Conservation (phyloP, 2,888 invertebrate species). For the Phrixothrix hirtus region DNA sequence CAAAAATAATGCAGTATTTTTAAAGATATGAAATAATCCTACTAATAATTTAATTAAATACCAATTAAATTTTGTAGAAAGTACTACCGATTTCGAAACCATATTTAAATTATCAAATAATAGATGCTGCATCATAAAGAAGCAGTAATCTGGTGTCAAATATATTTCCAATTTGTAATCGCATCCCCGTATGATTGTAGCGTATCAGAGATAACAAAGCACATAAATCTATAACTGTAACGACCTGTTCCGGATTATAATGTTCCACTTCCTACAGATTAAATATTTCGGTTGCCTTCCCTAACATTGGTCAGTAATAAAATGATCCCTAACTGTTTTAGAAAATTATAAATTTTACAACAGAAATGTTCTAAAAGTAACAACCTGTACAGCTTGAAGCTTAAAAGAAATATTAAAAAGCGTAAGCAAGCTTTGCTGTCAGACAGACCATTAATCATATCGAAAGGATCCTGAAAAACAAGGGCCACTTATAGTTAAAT, state of each 20-base stretch:
- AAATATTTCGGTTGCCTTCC: constrained; percentile 44
- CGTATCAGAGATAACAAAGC: constrained; percentile 46
- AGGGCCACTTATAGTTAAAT: constrained; percentile 43
- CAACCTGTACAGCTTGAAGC: too few relatives aligned
- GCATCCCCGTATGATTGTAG: constrained; percentile 40
- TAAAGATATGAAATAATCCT: too few relatives aligned
- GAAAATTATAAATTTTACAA: constrained; percentile 9
- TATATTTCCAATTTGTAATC: constrained; percentile 20
- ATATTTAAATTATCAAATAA: too few relatives aligned
- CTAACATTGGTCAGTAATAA: constrained; percentile 20
- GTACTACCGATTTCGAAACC: too few relatives aligned
- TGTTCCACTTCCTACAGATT: constrained; percentile 44
- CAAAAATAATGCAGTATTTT: too few relatives aligned
- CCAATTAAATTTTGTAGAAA: too few relatives aligned
- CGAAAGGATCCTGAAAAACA: constrained; percentile 40
- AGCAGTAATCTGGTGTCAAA: constrained; percentile 2
- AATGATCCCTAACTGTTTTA: constrained; percentile 9
- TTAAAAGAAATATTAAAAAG: too few relatives aligned
- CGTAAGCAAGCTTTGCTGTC: constrained; percentile 40
- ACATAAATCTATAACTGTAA: constrained; percentile 51
- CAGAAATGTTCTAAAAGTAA: too few relatives aligned
- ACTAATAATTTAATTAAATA: too few relatives aligned
- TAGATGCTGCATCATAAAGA: neutral
- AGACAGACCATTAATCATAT: constrained; percentile 43
- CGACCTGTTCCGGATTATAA: constrained; percentile 48